Evolutionary conservation across 2,113 vertebrate genomes (phyloP), one percentile per base, ranked within the genome.

Genomic region (Pristiophorus japonicus): DNA sequence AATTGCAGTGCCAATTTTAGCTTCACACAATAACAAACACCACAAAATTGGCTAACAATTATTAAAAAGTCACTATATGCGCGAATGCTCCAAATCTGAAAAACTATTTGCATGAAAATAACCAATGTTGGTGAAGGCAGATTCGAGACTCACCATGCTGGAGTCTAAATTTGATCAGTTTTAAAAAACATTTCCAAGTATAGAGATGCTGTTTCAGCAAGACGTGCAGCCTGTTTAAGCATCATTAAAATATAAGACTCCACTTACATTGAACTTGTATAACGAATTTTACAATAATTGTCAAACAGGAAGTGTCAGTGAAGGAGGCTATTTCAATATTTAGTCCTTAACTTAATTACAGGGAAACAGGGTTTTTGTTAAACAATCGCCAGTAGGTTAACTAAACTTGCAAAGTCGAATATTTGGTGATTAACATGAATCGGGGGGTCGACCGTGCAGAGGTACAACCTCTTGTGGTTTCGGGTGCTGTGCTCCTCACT

Each of bases 271-370:
- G 34, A 92, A 92, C 59, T 42, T 6, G 24, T 47, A 4, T 22
- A 27, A 38, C 38, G 66, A 70, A 70, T 73, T 66, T 94, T 94
- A 47, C 42, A 73, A 12, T 70, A 94, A 51, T 34, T 94, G 65
- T 47, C 65, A 94, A 70, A 94, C 93, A 94, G 93, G 93, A 94
- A 94, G 66, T 51, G 65, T 51, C 45, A 38, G 93, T 27, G 93
- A 70, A 94, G 88, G 66, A 51, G 63, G 93, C 27, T 42, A 47
- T 47, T 12, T 10, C 66, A 94, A 70, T 94, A 18, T 45, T 73
- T 30, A 73, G 27, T 22, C 20, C 16, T 90, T 30, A 30, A 5
- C 24, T 34, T 67, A 30, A 65, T 94, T 38, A n/a, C n/a, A 67
- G 2, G 30, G 42, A 70, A 70, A 51, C 42, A 4, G 3, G 18